Conservation (phyloP, 2,113 vertebrate genomes). For the Arizona elegans region DNA sequence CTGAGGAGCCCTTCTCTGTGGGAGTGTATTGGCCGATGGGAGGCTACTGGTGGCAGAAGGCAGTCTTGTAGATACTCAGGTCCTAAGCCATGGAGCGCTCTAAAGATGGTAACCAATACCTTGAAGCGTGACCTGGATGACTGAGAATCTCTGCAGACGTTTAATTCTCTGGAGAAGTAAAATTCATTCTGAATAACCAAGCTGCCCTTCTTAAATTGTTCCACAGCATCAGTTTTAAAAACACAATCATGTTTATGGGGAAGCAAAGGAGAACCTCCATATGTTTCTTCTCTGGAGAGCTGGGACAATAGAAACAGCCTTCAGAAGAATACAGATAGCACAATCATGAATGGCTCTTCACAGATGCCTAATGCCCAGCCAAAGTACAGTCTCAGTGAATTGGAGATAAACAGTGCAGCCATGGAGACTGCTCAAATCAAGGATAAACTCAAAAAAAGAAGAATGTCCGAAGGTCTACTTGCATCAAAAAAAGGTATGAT, state of each 20-base stretch:
- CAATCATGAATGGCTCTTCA: neutral
- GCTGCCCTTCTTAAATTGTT: neutral
- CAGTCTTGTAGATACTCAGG: too few species aligned
- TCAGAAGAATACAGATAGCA: accelerated
- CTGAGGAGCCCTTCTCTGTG: too few species aligned
- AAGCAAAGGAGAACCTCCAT: neutral
- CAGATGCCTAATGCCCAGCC: neutral
- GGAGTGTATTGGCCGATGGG: too few species aligned
- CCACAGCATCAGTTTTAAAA: constrained; percentile 41
- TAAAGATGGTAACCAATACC: too few species aligned
- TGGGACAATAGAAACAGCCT: constrained; percentile 17
- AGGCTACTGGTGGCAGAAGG: too few species aligned
- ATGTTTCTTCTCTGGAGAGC: neutral
- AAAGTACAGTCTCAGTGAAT: neutral
- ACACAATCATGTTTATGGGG: neutral
- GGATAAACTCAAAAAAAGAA: constrained; percentile 62
- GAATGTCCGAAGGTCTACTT: constrained; percentile 45
- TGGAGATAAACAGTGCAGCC: constrained; percentile 39
- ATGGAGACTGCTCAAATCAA: constrained; percentile 58
- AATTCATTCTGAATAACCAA: neutral
- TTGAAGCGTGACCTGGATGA: too few species aligned
- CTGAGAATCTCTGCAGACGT: too few species aligned
- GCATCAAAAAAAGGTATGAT: constrained; percentile 37
- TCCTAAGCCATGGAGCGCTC: too few species aligned
- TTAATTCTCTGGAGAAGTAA: neutral